Base-by-base conservation (phyloP, 2,888 invertebrate genomes). In the Drosophila anomelani region DNA sequence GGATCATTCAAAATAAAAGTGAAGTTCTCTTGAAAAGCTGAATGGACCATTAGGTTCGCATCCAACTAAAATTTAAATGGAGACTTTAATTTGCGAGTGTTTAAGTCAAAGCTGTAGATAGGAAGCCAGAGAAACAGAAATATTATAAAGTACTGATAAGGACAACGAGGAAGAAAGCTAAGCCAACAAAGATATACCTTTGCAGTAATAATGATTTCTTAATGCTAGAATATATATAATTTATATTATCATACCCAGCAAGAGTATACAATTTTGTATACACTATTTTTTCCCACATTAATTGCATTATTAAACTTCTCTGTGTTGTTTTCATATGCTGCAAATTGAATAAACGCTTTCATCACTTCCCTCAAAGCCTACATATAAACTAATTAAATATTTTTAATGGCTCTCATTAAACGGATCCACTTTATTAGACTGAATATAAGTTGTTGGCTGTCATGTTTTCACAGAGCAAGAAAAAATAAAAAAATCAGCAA, bases 1-100 rank as follows among this genome's bases (percentile, higher is more conserved):
- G 5, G 7, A 29, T 38, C 10, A 29, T 59, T 56, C 38, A 6
- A n/a, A 36, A 44, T 46, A n/a, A 66, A 32, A 34, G n/a, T 51
- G 2, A 34, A 51, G 32, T 38, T 4, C 12, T 53, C 20, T 15
- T 9, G 20, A 34, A 20, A 15, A 34, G 13, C 9, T 9, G 15
- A 51, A 34, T 15, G 51, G 34, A 34, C 34, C 34, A 51, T 20
- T 34, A 15, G 1, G 34, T 51, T 34, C 3, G 34, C 51, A 3
- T 15, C 10, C 34, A 34, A 23, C 20, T 23, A 6, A 53, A 23
- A 20, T 15, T 10, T n/a, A 53, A 36, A 12, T n/a, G 38, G 54
- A 23, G n/a, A 23, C 23, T 23, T n/a, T 36, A 17, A 15, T 36
- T 6, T 36, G 4, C 6, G 20, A 36, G 36, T 53, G 3, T 7